Base-by-base conservation (phyloP, 2,113 vertebrate species). In the Murina feae region DNA sequence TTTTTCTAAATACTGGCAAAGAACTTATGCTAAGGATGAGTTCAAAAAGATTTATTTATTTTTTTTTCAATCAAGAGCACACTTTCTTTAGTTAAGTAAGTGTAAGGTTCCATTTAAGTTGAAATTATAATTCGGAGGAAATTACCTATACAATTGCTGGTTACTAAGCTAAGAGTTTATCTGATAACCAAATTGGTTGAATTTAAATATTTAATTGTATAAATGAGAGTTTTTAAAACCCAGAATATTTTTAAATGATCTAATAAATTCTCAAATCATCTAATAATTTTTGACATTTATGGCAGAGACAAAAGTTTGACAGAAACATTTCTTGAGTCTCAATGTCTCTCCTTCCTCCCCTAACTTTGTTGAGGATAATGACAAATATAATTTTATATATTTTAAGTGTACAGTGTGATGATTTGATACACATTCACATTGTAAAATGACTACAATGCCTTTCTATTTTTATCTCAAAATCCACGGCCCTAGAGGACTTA, bases 81-180 rank as follows among this genome's bases (percentile, higher is more conserved):
- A n/a, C 23, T 85, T 72, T 82, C 6, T 72, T n/a, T 35, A 90
- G 71, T 81, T 9, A 85, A 82, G 58, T 75, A 80, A 69, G 37
- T 10, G n/a, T 17, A 91, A 63, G 66, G 3, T 74, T 17, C 88
- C 68, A 63, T 39, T 79, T 75, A 74, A 93, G 35, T 55, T 63
- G 17, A 91, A 95, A 86, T 80, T 95, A 78, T 21, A 91, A 78
- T 92, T 94, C 47, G 86, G 63, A 60, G 86, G 18, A 91, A 83
- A 95, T 86, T 63, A 69, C 44, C 80, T 74, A 71, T 39, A 32
- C 8, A 93, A 44, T 85, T 95, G 32, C 4, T 81, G 6, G 8
- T 80, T 88, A 58, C n/a, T 92, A 87, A 58, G 28, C 32, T 51
- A 63, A 78, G 63, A 80, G n/a, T 81, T 86, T 92, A 78, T 91